Base-by-base conservation (phyloP, 2,113 vertebrate species). In the Cacatua alba region DNA sequence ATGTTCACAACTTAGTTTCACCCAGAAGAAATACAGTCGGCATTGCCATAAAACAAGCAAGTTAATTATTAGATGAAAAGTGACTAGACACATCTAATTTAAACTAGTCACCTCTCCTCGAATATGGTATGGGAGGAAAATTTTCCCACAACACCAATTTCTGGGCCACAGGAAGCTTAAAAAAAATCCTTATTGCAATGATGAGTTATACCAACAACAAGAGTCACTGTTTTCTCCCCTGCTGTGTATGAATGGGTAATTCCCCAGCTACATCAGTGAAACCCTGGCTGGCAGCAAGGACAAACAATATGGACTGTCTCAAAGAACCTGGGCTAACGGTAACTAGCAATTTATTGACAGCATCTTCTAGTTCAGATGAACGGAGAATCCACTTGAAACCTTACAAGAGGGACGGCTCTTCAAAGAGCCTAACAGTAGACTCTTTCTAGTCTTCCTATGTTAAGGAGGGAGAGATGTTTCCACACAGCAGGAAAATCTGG, bases 111-210 rank as follows among this genome's bases (percentile, higher is more conserved):
- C 29, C 13, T 88, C 51, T 39, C 16, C 11, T 18, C 17, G 6
- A 9, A 21, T 44, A 0, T 2, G 9, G 17, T 17, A 3, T 0
- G 33, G 31, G 0, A 6, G 8, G 31, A 24, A n/a, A 29, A 37
- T 20, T 43, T 86, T 46, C 53, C 51, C 72, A 10, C 29, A 21
- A 0, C 0, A 4, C 43, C 71, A 31, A 41, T 29, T 63, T 51
- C 35, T 81, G 64, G 55, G 57, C 57, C 33, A 5, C 57, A 59
- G 24, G 5, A 59, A 59, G 33, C 21, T 35, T n/a, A n/a, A 35
- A 35, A 59, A 59, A 35, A 15, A 39, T 10, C 33, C 13, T 59
- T 6, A 24, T 35, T 59, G 57, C 35, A 80, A 67, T 0, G 0
- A 28, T 6, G 46, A 25, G 4, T 55, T 57, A 29, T 1, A 49